Evolutionary conservation across 2,888 invertebrate species (phyloP).

Genomic region (Augiades crinisus): DNA sequence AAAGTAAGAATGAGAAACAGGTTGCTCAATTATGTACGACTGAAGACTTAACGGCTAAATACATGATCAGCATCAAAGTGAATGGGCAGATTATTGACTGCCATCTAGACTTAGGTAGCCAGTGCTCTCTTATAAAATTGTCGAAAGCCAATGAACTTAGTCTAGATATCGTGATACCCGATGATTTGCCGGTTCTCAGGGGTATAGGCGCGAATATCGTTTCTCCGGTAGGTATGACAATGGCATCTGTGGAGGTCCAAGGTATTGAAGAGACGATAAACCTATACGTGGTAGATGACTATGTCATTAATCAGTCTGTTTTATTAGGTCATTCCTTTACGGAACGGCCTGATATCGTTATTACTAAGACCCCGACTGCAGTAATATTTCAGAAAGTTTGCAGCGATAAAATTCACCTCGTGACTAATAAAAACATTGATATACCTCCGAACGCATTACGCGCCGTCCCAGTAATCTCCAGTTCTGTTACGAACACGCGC

Average conservation of each 20-base stretch:
- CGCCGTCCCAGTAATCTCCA: background rate
- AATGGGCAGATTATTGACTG: slow-evolving; percentile 17
- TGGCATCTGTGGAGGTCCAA: slow-evolving; percentile 26
- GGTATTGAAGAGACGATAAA: slow-evolving; percentile 25
- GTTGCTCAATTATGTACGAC: slow-evolving; percentile 1
- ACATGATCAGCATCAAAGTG: slow-evolving; percentile 21
- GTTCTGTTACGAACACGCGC: background rate
- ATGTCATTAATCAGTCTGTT: slow-evolving; percentile 28
- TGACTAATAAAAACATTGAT: background rate
- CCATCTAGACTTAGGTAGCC: slow-evolving; percentile 36
- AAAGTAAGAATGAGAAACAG: slow-evolving; percentile 5
- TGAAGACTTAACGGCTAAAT: slow-evolving; percentile 1
- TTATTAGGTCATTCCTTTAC: slow-evolving; percentile 33
- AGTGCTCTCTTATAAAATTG: slow-evolving; percentile 33
- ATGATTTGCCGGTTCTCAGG: slow-evolving; percentile 23
- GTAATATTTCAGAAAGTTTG: slow-evolving; percentile 21
- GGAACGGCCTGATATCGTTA: slow-evolving; percentile 29
- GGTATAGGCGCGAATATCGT: slow-evolving; percentile 31
- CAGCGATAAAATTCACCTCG: background rate
- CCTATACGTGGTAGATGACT: slow-evolving; percentile 30
- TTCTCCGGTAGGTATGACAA: slow-evolving; percentile 21
- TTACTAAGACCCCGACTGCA: slow-evolving; percentile 31
- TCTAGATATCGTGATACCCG: background rate
- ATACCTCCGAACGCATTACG: background rate
- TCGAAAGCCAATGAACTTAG: background rate